These are phyloP conservation scores for Leucophenga montana DNA, from an alignment of 2,888 invertebrate genomes.

Conservation along the genomic window DNA sequence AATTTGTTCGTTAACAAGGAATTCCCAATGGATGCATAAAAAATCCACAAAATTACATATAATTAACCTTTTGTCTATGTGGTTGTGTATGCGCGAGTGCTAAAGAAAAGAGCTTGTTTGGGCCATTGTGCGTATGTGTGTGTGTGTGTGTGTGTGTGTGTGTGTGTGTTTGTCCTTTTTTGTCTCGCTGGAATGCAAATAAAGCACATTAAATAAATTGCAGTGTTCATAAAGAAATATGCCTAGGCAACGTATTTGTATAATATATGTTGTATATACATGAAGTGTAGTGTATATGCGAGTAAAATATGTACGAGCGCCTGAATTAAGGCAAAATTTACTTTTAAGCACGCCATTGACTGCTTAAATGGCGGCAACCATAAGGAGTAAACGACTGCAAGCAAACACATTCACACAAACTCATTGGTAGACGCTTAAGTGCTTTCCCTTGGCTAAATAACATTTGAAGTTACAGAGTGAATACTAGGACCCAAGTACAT, in stretches of 20 bases:
- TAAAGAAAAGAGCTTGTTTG: constrained; percentile 4
- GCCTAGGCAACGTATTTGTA: background rate
- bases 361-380: constrained; percentile 52
- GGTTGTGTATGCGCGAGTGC: background rate
- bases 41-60: constrained; percentile 31
- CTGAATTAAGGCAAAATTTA: constrained; percentile 53
- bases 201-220: constrained; percentile 61
- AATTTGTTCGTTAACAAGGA: constrained; percentile 40
- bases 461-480: constrained; percentile 46
- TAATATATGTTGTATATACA: too few species aligned
- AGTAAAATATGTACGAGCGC: background rate
- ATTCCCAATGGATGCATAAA: constrained; percentile 42
- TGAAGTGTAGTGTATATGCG: too few species aligned
- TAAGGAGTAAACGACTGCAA: background rate
- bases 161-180: background rate
- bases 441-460: constrained; percentile 67
- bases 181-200: constrained; percentile 19
- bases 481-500: too few species aligned
- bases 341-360: constrained; percentile 65
- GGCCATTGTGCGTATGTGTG: background rate
- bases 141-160: constrained; percentile 2
- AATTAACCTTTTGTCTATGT: constrained; percentile 38
- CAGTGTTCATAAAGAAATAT: constrained; percentile 60
- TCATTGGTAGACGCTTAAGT: constrained; percentile 56
- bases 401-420: constrained; percentile 23